Evolutionary conservation across 1,140 invertebrate species (phyloP).

Genomic region (Drosophila bocqueti): DNA sequence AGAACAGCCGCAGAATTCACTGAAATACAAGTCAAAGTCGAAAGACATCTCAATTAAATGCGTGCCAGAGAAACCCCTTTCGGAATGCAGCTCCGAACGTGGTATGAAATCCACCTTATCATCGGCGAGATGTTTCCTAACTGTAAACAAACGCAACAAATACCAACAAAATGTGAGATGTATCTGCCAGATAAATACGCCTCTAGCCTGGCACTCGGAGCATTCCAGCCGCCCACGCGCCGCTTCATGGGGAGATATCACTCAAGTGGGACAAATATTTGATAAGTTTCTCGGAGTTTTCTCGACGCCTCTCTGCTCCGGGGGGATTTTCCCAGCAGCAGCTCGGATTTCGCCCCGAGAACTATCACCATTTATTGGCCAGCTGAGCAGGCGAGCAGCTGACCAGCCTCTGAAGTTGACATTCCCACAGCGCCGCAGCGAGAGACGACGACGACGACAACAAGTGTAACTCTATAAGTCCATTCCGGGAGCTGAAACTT

Average conservation of each 20-base stretch:
- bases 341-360: constrained; percentile 38
- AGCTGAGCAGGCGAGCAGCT: constrained; percentile 27
- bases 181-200: constrained; percentile 22
- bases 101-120: background rate
- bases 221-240: constrained; percentile 27
- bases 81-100: constrained; percentile 6
- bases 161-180: constrained; percentile 14
- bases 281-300: constrained; percentile 32
- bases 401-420: constrained; percentile 36
- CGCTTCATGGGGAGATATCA: constrained; percentile 28
- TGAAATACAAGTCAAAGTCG: background rate
- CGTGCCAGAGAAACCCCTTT: background rate
- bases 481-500: constrained; percentile 43
- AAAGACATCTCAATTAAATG: constrained; percentile 4
- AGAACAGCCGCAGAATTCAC: background rate
- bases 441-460: constrained; percentile 23
- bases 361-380: constrained; percentile 50
- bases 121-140: background rate
- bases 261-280: constrained; percentile 50
- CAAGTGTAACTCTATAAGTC: constrained; percentile 53
- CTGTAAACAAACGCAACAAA: constrained; percentile 12
- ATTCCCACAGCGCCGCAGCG: constrained; percentile 26
- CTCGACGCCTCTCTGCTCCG: background rate
- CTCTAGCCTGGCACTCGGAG: constrained; percentile 6
- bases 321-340: background rate